Evolutionary conservation across 2,113 vertebrate species (phyloP).

Genomic region (Oreochromis spilurus): DNA sequence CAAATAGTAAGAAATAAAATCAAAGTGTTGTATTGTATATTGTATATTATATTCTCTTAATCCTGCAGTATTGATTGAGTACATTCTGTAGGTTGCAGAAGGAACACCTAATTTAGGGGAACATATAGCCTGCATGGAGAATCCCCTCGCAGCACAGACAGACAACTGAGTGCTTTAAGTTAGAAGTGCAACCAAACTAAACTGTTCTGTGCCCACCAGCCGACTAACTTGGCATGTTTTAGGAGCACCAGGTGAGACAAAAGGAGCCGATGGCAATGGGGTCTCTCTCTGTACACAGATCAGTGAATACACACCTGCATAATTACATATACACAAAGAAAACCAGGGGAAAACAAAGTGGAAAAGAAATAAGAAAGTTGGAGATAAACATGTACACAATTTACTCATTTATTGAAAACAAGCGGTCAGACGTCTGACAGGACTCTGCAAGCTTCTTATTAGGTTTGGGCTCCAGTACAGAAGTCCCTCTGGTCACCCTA

Average conservation of each 20-base stretch:
- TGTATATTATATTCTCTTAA: rapidly evolving
- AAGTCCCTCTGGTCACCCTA: neutral
- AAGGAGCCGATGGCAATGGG: neutral
- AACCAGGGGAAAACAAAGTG: neutral
- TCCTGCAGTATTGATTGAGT: neutral
- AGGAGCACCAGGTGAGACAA: neutral
- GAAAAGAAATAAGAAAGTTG: neutral
- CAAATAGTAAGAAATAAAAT: neutral
- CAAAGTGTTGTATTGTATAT: neutral
- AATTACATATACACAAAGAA: neutral
- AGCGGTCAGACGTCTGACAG: neutral
- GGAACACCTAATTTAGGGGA: neutral
- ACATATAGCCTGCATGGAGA: neutral
- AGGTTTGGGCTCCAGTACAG: constrained; percentile 8
- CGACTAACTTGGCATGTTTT: neutral
- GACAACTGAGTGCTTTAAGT: constrained; percentile 21
- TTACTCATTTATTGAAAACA: constrained; percentile 35
- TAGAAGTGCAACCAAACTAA: neutral
- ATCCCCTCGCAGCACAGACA: neutral
- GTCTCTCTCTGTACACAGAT: neutral
- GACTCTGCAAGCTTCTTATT: neutral
- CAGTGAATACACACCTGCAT: neutral
- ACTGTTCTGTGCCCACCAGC: neutral
- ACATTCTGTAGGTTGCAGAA: neutral
- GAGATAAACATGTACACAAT: neutral